phyloP scores from a whole-genome alignment of 1,140 invertebrate genomes.

The Battus philenor region DNA sequence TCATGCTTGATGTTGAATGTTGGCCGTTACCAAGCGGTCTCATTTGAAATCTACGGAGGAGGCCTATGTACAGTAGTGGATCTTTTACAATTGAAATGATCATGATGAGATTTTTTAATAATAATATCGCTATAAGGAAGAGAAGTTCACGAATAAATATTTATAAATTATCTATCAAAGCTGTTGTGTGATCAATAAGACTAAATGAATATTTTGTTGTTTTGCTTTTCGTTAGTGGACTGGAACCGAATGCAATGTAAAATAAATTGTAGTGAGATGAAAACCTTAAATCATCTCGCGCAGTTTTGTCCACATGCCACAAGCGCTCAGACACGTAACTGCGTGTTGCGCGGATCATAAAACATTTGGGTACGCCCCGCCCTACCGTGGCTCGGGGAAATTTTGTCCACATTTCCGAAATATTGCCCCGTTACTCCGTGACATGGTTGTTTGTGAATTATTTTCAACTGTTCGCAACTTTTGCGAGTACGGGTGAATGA shows the following conservation, averaged over 20 bases:
- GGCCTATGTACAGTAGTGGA: too few species aligned
- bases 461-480: slow-evolving; percentile 14
- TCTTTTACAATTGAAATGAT: too few species aligned
- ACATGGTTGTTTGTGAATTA: slow-evolving; percentile 24
- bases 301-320: slow-evolving; percentile 60
- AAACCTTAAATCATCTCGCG: slow-evolving; percentile 56
- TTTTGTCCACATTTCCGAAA: slow-evolving; percentile 17
- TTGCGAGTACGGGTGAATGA: slow-evolving; percentile 9
- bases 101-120: too few species aligned
- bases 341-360: slow-evolving; percentile 42
- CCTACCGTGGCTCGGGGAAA: slow-evolving; percentile 11
- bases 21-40: too few species aligned
- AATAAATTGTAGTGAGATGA: slow-evolving; percentile 60
- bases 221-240: slow-evolving; percentile 17
- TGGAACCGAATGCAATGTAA: slow-evolving; percentile 32
- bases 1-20: too few species aligned
- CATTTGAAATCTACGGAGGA: too few species aligned
- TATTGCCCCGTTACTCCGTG: slow-evolving; percentile 22
- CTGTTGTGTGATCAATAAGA: too few species aligned
- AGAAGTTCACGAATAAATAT: too few species aligned
- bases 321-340: slow-evolving; percentile 37
- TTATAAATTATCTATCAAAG: too few species aligned
- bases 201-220: too few species aligned
- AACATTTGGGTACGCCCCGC: slow-evolving; percentile 32
- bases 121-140: too few species aligned